phyloP scores from a whole-genome alignment of 2,797 vertebrate genomes.

The Lepidocolaptes lacrymiger region DNA sequence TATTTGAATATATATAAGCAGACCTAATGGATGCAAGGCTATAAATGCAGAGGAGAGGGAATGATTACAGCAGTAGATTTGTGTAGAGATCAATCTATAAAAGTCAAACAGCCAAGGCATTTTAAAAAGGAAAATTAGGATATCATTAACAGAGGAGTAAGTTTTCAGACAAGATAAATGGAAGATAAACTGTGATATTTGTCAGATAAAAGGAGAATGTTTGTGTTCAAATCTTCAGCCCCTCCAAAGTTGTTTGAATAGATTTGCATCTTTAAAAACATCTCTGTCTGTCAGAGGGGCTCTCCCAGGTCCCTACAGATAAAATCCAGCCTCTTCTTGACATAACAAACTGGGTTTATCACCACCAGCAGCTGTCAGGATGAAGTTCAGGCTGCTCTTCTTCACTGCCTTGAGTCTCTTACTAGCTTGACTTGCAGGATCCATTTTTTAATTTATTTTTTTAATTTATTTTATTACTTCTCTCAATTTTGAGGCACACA shows the following conservation, averaged over 20 bases:
- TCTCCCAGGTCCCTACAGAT: neutral
- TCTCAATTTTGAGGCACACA: neutral
- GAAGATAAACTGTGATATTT: neutral
- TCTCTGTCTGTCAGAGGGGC: neutral
- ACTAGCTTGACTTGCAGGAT: neutral
- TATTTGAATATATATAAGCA: neutral
- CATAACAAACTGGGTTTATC: neutral
- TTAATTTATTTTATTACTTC: neutral
- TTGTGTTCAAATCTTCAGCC: neutral
- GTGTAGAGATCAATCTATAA: neutral
- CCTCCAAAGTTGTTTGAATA: neutral
- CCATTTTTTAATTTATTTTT: neutral
- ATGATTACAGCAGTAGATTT: neutral
- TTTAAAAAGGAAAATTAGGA: conserved; percentile 11
- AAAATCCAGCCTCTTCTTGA: neutral
- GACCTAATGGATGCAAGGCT: neutral
- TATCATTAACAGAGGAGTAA: neutral
- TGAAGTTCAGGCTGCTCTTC: neutral
- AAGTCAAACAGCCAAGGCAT: neutral
- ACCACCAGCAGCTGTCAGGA: neutral
- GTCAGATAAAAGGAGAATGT: neutral
- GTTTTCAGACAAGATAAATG: neutral
- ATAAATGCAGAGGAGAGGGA: neutral
- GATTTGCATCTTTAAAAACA: neutral
- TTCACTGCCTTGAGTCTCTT: neutral